Evolutionary conservation across 2,888 invertebrate species (phyloP), one percentile per base, ranked within the genome.

Genomic region (Drosophila kuntzei): DNA sequence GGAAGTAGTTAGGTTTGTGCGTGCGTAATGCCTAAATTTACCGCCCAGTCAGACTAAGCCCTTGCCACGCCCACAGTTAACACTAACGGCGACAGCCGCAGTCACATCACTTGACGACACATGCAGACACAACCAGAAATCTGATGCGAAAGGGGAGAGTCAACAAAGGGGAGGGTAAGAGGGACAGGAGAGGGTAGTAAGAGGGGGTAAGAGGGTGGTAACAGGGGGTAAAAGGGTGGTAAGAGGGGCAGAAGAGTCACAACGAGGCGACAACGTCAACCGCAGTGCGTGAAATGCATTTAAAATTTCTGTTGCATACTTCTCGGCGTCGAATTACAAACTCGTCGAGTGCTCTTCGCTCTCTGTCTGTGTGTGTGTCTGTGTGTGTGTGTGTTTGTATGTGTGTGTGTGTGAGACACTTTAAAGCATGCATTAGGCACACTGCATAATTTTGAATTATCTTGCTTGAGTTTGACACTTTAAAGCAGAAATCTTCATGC

Each of bases 241-340:
- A 25, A 25, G 25, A 25, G 12, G 25, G 20, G 25, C n/a, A n/a
- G 14, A 39, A 16, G 14, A 46, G 37, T 3, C 20, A 32, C 3
- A 25, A 16, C 12, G 55, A 39, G 37, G 71, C 8, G 39, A 27
- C 55, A 67, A 27, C 79, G 67, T 80, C 87, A 84, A 69, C 69
- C 77, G 71, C 76, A 80, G 75, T 80, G 80, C 76, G 77, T 85
- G 76, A 76, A 83, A 80, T 86, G 88, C 85, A 86, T 85, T 83
- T 86, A 76, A 74, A 74, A 79, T 74, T 81, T 81, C 60, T 70
- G 80, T 71, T 77, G 85, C 85, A 78, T 79, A 84, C 80, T 82
- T 84, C 62, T 46, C 25, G 8, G 46, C 80, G 68, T 79, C 86
- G 73, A 82, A 86, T 82, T 87, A 77, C 79, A 75, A 68, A 64